Percentiles rank a stretch among this genome's conserved stretches.
Evolutionary conservation across 2,797 vertebrate species (phyloP).

Genomic region (Enteromius viviparus): DNA sequence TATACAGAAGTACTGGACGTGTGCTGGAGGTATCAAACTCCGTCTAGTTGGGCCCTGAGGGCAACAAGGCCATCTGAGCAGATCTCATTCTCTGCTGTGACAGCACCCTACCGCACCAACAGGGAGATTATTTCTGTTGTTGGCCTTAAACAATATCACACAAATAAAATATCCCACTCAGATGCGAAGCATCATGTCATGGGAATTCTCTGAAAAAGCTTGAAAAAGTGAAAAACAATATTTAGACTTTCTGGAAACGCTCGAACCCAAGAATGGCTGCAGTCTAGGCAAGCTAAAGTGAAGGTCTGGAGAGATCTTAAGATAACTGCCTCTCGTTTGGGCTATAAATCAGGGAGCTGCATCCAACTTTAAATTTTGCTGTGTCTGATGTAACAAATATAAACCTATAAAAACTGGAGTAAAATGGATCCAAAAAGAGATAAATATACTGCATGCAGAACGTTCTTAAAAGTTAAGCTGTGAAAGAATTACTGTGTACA

Average conservation of each 20-base stretch:
- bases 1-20: neutral
- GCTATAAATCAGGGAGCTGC: constrained; percentile 1
- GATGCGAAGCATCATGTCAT: neutral
- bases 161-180: constrained; percentile 34
- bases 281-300: constrained; percentile 12
- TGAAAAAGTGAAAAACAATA: neutral
- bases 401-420: neutral
- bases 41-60: constrained; percentile 37
- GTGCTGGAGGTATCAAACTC: constrained; percentile 25
- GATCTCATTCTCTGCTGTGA: constrained; percentile 35
- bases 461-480: neutral
- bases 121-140: constrained; percentile 53
- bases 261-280: neutral
- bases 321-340: constrained; percentile 5
- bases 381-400: constrained; percentile 25
- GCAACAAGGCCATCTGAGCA: constrained; percentile 14
- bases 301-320: neutral
- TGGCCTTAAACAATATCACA: constrained; percentile 50
- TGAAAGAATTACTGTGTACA: neutral
- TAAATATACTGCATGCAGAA: neutral
- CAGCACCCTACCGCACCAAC: constrained; percentile 41
- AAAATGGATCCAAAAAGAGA: neutral
- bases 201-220: constrained; percentile 7
- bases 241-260: constrained; percentile 16
- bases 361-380: constrained; percentile 2